Base-by-base conservation (phyloP, 2,888 invertebrate species). In the Pharmacophagus antenor region DNA sequence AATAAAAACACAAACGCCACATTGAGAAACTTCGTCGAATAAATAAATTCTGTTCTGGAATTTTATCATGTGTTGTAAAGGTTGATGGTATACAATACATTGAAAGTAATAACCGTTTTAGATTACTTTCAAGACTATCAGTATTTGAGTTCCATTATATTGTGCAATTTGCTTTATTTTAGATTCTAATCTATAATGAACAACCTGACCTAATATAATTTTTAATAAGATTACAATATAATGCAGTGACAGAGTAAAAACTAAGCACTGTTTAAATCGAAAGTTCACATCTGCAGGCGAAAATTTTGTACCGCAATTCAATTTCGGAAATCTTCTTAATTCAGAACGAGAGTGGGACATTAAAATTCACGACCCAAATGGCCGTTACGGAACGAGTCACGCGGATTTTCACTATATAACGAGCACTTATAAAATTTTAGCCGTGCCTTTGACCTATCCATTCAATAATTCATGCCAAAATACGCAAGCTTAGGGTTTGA, bases 341-440 rank as follows among this genome's bases (percentile, higher is more conserved):
- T 56, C 50, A 25, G 25, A 20, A 25, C 42, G 50, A 56, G 50
- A 27, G 53, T 25, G 42, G 37, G 18, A 41, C 49, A 59, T 59
- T 54, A 49, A 54, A 54, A 59, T 49, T 59, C 54, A 59, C 49
- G 27, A n/a, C 44, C 42, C 49, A 54, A 54, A 53, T 53, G 54
- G 58, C 23, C 58, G 54, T 59, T 59, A 48, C 54, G 48, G 42
- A 25, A 49, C 54, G 48, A 49, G 58, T 18, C 42, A 49, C 42
- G 53, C 27, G 6, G 54, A 53, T 59, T 54, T 48, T 59, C 58
- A 59, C 54, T 54, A 49, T 31, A 59, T 54, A 53, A 54, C 23
- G 53, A 48, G 48, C 37, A 42, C 54, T 54, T 48, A 48, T 54
- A 21, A 59, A 59, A 54, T 54, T 54, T 54, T 59, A 48, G 25